Base-by-base conservation (phyloP, 2,113 vertebrate species). In the Sinocyclocheilus rhinocerous region DNA sequence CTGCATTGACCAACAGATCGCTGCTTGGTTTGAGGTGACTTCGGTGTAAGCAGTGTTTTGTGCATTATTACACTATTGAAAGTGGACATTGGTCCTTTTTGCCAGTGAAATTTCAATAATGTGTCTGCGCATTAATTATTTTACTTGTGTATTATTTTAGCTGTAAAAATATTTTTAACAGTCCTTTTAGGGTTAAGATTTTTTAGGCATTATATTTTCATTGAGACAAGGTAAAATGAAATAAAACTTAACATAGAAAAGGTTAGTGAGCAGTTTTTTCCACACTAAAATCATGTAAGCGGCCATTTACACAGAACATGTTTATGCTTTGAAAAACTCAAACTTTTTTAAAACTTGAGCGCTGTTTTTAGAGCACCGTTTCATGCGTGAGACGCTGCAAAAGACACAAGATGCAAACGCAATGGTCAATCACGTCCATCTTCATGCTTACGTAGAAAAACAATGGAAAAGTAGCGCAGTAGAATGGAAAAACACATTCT, bases 321-420 rank as follows among this genome's bases (percentile, higher is more conserved):
- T 48, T 48, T 48, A 12, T 48, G 45, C 45, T 11, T 48, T 48
- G 45, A 48, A 2, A 48, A 48, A 48, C 45, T 33, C 29, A 33
- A 2, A 3, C 29, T 33, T 33, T 33, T 33, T 33, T 33, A 33
- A 3, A 33, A 33, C 29, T 33, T 33, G 29, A 48, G 42, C 42
- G 8, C 42, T 42, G 42, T 48, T 48, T 48, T 99, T 94, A 96
- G 48, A 50, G 9, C 42, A 45, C 42, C 42, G 2, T 45, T 10
- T 45, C 9, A 45, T 45, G 42, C 42, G 10, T 11, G 10, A 45
- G 39, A 39, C 1, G 39, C 39, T 39, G 39, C 6, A 39, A 39
- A 39, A 39, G 0, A 39, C 11, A 48, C 45, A 48, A 48, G 9
- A 48, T 1, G 10, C 45, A 10, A 48, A 10, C 10, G 11, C 4